Percentiles rank a stretch among this genome's conserved stretches.
phyloP scores from a whole-genome alignment of 2,888 invertebrate genomes.

The Drosophila peninsularis region DNA sequence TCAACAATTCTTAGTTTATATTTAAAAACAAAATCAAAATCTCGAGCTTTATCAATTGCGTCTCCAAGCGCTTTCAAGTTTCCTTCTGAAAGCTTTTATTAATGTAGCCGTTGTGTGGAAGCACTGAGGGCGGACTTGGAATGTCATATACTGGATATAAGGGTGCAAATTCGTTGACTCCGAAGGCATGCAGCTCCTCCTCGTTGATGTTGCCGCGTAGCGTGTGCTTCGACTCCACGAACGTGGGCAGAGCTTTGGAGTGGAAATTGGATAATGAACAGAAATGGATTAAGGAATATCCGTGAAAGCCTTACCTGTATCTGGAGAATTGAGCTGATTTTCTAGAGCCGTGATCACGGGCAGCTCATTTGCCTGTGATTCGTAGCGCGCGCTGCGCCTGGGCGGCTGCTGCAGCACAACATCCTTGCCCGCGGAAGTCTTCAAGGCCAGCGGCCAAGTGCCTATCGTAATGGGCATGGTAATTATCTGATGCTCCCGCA shows the following conservation, averaged over 20 bases:
- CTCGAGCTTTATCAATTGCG: not conserved
- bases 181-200: constrained; percentile 76
- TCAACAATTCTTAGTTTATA: constrained; percentile 5
- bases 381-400: constrained; percentile 62
- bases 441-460: constrained; percentile 76
- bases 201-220: constrained; percentile 76
- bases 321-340: constrained; percentile 32
- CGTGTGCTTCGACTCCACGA: constrained; percentile 82
- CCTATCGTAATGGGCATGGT: constrained; percentile 83
- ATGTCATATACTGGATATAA: constrained; percentile 83
- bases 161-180: constrained; percentile 79
- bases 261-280: constrained; percentile 11
- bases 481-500: constrained; percentile 73
- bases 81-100: constrained; percentile 69
- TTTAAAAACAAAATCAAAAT: constrained; percentile 1
- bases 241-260: constrained; percentile 78
- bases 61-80: not conserved
- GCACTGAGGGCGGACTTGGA: constrained; percentile 58
- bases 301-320: constrained; percentile 33
- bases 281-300: not conserved
- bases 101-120: constrained; percentile 44
- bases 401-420: constrained; percentile 68
- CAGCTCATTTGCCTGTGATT: constrained; percentile 47
- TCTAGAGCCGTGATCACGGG: constrained; percentile 55
- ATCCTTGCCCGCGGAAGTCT: constrained; percentile 24